Evolutionary conservation across 2,888 invertebrate species (phyloP).

Genomic region (Pteria penguin): DNA sequence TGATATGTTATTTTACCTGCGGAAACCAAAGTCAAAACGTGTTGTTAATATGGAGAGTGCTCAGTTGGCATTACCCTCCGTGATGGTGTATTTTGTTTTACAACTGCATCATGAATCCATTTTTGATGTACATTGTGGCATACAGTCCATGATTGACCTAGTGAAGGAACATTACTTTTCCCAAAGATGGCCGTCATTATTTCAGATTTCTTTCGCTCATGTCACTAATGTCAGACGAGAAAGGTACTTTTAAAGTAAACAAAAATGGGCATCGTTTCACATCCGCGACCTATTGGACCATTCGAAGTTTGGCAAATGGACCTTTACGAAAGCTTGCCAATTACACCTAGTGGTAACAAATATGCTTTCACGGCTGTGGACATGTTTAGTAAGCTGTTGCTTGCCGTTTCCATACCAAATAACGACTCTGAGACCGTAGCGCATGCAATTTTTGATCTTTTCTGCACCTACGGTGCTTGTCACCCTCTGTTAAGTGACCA

Average conservation of each 20-base stretch:
- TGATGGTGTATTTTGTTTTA: not conserved
- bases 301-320: conserved; percentile 4
- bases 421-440: not conserved
- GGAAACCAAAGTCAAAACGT: no score
- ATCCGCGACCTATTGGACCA: not conserved
- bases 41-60: no score
- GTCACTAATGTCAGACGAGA: not conserved
- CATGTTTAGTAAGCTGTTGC: not conserved
- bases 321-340: not conserved
- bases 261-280: not conserved
- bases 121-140: conserved; percentile 1
- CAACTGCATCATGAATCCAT: conserved; percentile 13
- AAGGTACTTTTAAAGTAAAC: not conserved
- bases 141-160: conserved; percentile 1
- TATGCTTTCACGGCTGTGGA: not conserved
- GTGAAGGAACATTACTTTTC: not conserved
- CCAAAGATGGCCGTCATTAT: no score
- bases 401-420: not conserved
- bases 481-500: not conserved
- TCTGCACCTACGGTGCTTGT: not conserved
- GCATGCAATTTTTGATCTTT: not conserved
- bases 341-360: not conserved
- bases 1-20: no score
- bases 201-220: not conserved
- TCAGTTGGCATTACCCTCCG: no score